Conservation (phyloP, 2,797 vertebrate genomes). For the Nasua narica region DNA sequence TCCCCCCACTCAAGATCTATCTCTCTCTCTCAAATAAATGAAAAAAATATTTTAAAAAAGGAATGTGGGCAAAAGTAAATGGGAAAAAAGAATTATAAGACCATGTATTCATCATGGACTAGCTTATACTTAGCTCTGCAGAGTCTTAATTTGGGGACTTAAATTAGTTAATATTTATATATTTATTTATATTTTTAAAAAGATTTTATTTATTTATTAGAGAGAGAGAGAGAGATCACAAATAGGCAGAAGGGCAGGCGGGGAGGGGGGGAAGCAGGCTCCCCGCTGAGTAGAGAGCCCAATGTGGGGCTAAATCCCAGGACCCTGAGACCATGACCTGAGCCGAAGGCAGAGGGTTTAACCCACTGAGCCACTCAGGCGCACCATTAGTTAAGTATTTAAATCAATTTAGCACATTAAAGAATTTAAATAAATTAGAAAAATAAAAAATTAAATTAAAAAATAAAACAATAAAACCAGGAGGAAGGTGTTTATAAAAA, state of each 20-base stretch:
- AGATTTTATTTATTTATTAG: no score
- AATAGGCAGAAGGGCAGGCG: no score
- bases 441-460: background rate
- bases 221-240: no score
- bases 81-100: background rate
- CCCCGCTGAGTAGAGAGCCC: no score
- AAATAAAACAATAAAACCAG: background rate
- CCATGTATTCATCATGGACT: background rate
- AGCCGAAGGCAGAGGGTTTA: no score
- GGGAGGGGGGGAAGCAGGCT: no score
- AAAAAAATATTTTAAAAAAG: background rate
- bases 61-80: background rate
- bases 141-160: background rate
- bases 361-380: no score
- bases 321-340: no score
- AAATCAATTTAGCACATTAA: background rate
- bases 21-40: background rate
- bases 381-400: background rate
- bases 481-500: background rate
- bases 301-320: no score
- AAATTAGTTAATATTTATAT: background rate
- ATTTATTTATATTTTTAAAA: no score
- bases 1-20: no score
- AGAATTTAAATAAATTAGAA: background rate
- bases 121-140: background rate